Evolutionary conservation across 2,888 invertebrate species (phyloP).

Genomic region (Cremastinae sp.): DNA sequence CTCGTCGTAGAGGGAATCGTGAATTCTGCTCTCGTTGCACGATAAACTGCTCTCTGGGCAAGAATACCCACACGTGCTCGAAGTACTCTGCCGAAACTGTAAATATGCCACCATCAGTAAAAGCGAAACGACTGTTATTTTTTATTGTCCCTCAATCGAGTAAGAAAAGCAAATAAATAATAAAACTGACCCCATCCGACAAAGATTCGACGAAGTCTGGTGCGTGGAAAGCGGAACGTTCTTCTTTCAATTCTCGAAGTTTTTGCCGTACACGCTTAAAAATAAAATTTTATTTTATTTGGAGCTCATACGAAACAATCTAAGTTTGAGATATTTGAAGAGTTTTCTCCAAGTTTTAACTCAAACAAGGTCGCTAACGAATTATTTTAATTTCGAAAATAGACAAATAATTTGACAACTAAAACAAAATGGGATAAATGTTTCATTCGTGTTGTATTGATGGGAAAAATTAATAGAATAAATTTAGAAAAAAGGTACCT

Average conservation of each 20-base stretch:
- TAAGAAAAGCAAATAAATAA: not conserved
- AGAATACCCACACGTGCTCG: conserved; percentile 52
- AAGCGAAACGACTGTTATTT: not conserved
- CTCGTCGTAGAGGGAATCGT: conserved; percentile 67
- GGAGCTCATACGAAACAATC: too few species aligned
- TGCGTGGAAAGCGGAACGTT: conserved; percentile 60
- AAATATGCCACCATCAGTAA: not conserved
- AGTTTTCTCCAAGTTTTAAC: too few species aligned
- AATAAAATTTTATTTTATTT: too few species aligned
- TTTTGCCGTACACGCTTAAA: conserved; percentile 63
- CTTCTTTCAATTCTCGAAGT: conserved; percentile 62
- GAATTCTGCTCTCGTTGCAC: conserved; percentile 42
- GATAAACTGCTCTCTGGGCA: conserved; percentile 63
- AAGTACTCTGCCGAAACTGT: conserved; percentile 63
- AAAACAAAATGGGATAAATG: too few species aligned
- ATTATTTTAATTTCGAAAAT: not conserved
- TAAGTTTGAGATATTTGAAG: too few species aligned
- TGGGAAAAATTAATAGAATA: not conserved
- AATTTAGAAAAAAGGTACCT: too few species aligned
- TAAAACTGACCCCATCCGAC: conserved; percentile 46
- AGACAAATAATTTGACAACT: not conserved
- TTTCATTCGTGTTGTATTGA: not conserved
- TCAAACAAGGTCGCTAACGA: too few species aligned
- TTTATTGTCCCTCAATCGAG: not conserved
- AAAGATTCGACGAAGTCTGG: conserved; percentile 37